Conservation (phyloP, 2,113 vertebrate species). For the Plotosus lineatus region DNA sequence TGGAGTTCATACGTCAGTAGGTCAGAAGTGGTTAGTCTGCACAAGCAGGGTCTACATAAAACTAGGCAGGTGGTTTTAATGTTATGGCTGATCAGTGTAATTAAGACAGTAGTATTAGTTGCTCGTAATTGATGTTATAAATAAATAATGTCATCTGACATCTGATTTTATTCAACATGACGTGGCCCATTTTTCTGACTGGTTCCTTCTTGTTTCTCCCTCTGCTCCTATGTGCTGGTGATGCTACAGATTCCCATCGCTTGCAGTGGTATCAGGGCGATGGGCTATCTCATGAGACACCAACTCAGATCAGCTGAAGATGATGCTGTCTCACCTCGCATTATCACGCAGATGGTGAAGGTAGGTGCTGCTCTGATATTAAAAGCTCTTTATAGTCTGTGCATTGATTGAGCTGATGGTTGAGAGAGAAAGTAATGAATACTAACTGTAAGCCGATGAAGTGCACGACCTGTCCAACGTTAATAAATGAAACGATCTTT, state of each 20-base stretch:
- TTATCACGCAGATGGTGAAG: slow-evolving; percentile 89
- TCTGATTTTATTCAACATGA: not conserved
- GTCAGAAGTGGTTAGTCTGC: too few relatives aligned
- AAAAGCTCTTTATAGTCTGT: too few relatives aligned
- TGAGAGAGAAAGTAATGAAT: not conserved
- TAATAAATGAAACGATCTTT: not conserved
- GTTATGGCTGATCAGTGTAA: too few relatives aligned
- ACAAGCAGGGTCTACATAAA: too few relatives aligned
- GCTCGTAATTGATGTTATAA: not conserved
- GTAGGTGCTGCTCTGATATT: too few relatives aligned
- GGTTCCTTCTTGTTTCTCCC: not conserved
- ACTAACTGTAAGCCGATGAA: not conserved
- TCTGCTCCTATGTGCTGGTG: not conserved
- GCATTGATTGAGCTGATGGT: not conserved
- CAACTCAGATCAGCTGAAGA: slow-evolving; percentile 76
- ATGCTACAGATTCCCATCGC: slow-evolving; percentile 88
- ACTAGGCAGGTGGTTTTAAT: too few relatives aligned
- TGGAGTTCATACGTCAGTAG: too few relatives aligned
- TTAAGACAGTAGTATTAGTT: too few relatives aligned
- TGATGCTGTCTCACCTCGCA: slow-evolving; percentile 74
- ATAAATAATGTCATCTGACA: not conserved
- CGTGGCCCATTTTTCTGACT: not conserved
- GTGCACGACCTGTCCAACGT: not conserved
- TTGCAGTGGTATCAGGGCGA: slow-evolving; percentile 87
- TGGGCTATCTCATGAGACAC: slow-evolving; percentile 92